These are phyloP conservation scores for Penaeus vannamei DNA, from an alignment of 1,140 invertebrate genomes.

Conservation along the genomic window DNA sequence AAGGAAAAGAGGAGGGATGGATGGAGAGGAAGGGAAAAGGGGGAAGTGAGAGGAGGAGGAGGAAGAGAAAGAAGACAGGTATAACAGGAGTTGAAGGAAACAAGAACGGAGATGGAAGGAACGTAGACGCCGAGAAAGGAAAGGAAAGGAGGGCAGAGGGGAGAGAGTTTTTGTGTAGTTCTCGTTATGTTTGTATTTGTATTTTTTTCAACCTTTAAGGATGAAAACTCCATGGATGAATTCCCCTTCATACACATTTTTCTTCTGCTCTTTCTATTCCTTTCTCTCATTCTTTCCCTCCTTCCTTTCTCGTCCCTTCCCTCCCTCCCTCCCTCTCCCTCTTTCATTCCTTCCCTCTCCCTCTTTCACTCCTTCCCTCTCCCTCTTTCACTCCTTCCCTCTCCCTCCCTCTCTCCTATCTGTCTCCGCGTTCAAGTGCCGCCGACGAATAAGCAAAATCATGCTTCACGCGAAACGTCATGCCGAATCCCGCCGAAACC, in stretches of 20 bases:
- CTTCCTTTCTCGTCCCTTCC: not conserved
- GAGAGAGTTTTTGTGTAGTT: not conserved
- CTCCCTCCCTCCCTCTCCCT: not conserved
- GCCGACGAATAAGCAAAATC: too few relatives aligned
- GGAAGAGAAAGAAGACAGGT: not conserved
- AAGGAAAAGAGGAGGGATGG: not conserved
- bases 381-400: not conserved
- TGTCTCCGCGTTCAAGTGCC: not conserved
- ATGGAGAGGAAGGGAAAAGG: not conserved
- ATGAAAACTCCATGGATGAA: not conserved
- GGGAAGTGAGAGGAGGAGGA: not conserved
- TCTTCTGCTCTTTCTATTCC: too few relatives aligned
- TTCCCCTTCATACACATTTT: too few relatives aligned
- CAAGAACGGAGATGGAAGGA: not conserved
- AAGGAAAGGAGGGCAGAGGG: not conserved
- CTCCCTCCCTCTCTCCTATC: not conserved
- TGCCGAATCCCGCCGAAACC: too few relatives aligned
- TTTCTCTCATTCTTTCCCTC: not conserved
- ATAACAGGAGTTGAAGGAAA: not conserved
- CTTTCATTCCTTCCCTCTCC: not conserved
- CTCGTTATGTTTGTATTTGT: not conserved
- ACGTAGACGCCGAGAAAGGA: not conserved
- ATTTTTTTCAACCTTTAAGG: not conserved
- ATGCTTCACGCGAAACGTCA: too few relatives aligned
- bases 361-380: not conserved